Base-by-base conservation (phyloP, 2,888 invertebrate species). In the Tupiocoris notatus region DNA sequence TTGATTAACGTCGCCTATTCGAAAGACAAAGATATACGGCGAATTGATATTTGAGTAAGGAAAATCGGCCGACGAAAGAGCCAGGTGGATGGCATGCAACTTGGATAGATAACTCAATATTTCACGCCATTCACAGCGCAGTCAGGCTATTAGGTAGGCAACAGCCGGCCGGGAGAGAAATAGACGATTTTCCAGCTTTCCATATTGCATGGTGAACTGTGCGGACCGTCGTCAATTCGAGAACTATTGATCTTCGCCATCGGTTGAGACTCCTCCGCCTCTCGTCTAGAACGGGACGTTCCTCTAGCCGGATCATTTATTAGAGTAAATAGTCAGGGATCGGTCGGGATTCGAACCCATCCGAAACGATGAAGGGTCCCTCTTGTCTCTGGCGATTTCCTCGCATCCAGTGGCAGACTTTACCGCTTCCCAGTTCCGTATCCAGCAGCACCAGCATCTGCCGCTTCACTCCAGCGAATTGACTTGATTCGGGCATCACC, bases 51-150 rank as follows among this genome's bases (percentile, higher is more conserved):
- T 73, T 73, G 62, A 63, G 62, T 73, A 63, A 73, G 54, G 62
- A 20, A 59, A 57, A 22, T 6, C 22, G 57, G 21, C 20, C 17
- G n/a, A 2, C 22, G 25, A 16, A 59, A 1, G 70, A 54, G 18
- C 1, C 54, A 2, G 57, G 59, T 2, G 58, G 70, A 23, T 25
- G 62, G 73, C 57, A 23, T 21, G 62, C 62, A 61, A 73, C 20
- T 20, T 62, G 73, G 63, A 73, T 73, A 73, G 73, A 73, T 73
- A 73, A 73, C 73, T 73, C 73, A 73, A 73, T 73, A 73, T 73
- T 73, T 73, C 73, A 73, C 62, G 62, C 39, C 62, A 62, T 63
- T 73, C 62, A 25, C 61, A 1, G n/a, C 25, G 58, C 62, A 18
- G 39, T 7, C n/a, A 12, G 39, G 12, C 39, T 39, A 39, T 39